Percentiles rank a stretch among this genome's conserved stretches.
Evolutionary conservation across 1,140 invertebrate species (phyloP).

Genomic region (Heliconius hermathena): DNA sequence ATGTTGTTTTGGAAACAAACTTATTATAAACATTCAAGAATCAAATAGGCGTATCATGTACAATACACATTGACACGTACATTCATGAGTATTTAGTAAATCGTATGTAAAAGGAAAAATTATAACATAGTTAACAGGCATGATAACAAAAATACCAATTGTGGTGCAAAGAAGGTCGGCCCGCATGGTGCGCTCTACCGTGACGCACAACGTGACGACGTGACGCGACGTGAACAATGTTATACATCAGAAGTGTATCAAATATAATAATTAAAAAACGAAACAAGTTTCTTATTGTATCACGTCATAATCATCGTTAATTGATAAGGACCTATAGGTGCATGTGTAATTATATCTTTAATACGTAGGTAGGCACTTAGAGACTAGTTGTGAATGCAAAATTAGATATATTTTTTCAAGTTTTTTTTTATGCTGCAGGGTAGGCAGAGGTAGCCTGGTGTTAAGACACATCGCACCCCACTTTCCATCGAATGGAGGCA

Average conservation of each 20-base stretch:
- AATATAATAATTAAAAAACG: not conserved
- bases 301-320: not conserved
- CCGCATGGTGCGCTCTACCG: constrained; percentile 18
- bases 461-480: too few relatives aligned
- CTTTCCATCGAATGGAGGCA: too few relatives aligned
- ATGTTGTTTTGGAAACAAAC: not conserved
- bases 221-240: not conserved
- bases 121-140: constrained; percentile 5
- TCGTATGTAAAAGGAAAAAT: constrained; percentile 1
- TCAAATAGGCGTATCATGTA: not conserved
- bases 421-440: too few relatives aligned
- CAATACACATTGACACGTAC: not conserved
- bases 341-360: not conserved
- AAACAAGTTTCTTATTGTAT: not conserved
- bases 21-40: not conserved
- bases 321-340: not conserved
- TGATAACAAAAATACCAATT: constrained; percentile 10
- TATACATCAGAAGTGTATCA: not conserved
- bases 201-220: constrained; percentile 6
- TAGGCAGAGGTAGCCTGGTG: too few relatives aligned
- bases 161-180: constrained; percentile 20
- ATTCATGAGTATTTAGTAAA: not conserved
- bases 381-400: not conserved
- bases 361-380: not conserved
- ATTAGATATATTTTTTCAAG: not conserved